A percentile compares a stretch with the other conserved stretches of the same genome.
These are phyloP conservation scores for Cliona cf. orientalis DNA, from an alignment of 37 sponge, comb jelly and placozoan genomes.

Conservation along the genomic window DNA sequence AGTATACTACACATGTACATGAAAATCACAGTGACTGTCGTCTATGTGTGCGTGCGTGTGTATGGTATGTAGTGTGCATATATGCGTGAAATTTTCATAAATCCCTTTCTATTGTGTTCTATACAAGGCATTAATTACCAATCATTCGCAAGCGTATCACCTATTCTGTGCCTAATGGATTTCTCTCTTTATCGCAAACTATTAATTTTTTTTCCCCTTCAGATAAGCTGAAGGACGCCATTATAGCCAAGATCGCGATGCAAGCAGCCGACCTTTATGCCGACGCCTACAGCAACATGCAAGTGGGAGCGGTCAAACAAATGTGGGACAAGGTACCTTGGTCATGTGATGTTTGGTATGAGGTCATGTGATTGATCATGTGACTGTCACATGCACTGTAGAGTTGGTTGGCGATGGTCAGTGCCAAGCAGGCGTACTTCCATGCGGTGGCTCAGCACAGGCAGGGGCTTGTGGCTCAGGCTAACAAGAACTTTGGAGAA, in stretches of 20 bases:
- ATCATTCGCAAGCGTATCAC: too few species aligned
- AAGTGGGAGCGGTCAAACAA: slow-evolving; percentile 56
- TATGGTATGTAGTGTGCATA: too few species aligned
- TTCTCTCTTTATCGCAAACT: not conserved
- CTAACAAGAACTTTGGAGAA: slow-evolving; percentile 75
- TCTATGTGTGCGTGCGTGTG: not conserved
- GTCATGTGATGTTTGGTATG: not conserved
- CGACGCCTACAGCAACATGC: slow-evolving; percentile 82
- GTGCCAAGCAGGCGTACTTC: slow-evolving; percentile 80
- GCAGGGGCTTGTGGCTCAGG: slow-evolving; percentile 64
- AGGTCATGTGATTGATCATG: not conserved
- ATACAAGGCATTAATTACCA: too few species aligned
- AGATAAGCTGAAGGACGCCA: slow-evolving; percentile 88
- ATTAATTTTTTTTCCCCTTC: not conserved
- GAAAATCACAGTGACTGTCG: not conserved
- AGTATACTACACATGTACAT: not conserved
- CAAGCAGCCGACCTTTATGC: slow-evolving; percentile 87
- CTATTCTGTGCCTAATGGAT: not conserved
- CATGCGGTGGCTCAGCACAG: slow-evolving; percentile 84
- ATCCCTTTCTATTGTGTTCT: too few species aligned
- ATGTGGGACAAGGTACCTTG: slow-evolving; percentile 81
- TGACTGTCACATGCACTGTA: not conserved
- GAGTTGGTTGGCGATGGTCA: slow-evolving; percentile 70
- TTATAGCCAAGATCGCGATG: slow-evolving; percentile 89
- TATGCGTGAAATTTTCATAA: too few species aligned